Percentiles rank a stretch among this genome's conserved stretches.
Conservation (phyloP, 37 sponge, comb jelly and placozoan species). For the Hexactinellida sp. region DNA sequence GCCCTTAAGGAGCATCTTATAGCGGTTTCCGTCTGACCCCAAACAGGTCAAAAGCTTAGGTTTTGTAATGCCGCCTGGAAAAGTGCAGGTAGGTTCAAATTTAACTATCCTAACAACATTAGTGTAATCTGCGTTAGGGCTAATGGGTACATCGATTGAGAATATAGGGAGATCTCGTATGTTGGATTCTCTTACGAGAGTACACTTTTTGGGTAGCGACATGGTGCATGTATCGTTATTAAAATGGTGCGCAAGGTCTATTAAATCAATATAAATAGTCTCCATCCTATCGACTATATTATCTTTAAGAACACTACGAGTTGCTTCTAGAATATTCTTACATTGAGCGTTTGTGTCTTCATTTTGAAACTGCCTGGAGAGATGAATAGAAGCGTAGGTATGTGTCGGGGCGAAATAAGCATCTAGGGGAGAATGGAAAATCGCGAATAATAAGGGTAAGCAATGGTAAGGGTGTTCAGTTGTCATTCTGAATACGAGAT, state of each 20-base stretch:
- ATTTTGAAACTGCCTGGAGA: neutral
- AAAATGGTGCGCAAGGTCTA: neutral
- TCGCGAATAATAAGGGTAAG: neutral
- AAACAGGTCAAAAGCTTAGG: constrained; percentile 77
- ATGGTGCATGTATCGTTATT: constrained; percentile 5
- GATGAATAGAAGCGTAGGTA: neutral
- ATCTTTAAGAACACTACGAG: neutral
- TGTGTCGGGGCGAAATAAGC: neutral
- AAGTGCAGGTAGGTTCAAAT: constrained; percentile 44
- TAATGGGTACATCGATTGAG: constrained; percentile 38
- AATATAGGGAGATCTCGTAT: constrained; percentile 39
- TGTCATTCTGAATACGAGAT: neutral
- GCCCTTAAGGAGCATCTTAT: constrained; percentile 54
- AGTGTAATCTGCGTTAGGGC: constrained; percentile 51
- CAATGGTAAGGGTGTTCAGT: neutral
- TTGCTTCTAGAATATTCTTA: neutral
- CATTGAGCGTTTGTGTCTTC: neutral
- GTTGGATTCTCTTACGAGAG: constrained; percentile 30
- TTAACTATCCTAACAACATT: constrained; percentile 34
- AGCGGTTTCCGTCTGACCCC: constrained; percentile 71
- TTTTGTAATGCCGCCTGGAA: constrained; percentile 77
- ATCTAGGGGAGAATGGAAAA: neutral
- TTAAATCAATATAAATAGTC: neutral
- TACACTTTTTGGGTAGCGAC: constrained; percentile 32
- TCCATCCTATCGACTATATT: neutral